Conservation (phyloP, 35 echinoderm and acorn worm species). For the Apostichopus japonicus region DNA sequence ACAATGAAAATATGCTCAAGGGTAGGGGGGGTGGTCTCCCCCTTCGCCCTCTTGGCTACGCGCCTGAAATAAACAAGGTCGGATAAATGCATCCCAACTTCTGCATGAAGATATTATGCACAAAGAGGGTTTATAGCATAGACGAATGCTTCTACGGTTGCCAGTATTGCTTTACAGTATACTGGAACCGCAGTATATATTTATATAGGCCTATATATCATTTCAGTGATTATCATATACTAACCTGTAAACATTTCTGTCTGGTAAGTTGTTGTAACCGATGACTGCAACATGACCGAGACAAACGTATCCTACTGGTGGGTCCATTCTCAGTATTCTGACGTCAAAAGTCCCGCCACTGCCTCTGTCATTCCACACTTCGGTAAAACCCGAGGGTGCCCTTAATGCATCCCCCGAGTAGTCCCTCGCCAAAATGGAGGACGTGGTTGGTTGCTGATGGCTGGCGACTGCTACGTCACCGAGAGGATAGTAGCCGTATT, state of each 20-base stretch:
- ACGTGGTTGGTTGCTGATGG: neutral
- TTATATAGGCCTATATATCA: too few species aligned
- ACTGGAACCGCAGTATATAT: too few species aligned
- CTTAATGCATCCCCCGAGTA: neutral
- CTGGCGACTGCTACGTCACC: neutral
- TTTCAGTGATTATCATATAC: too few species aligned
- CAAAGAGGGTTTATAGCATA: too few species aligned
- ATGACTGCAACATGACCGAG: neutral
- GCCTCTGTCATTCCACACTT: conserved; percentile 12
- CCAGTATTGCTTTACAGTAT: too few species aligned
- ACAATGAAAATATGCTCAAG: too few species aligned
- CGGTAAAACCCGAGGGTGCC: neutral
- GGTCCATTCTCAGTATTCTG: conserved; percentile 16
- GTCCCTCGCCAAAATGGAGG: neutral
- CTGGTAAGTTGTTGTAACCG: neutral
- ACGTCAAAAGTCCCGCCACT: conserved; percentile 12
- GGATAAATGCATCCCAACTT: too few species aligned
- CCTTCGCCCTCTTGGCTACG: too few species aligned
- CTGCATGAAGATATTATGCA: too few species aligned
- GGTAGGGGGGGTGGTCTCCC: too few species aligned
- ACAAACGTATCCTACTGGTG: neutral
- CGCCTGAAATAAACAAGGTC: too few species aligned
- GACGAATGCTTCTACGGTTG: too few species aligned
- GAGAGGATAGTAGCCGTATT: neutral
- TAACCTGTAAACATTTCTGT: neutral